These are phyloP conservation scores for Tadarida brasiliensis DNA, from an alignment of 2,797 vertebrate species.

Conservation along the genomic window DNA sequence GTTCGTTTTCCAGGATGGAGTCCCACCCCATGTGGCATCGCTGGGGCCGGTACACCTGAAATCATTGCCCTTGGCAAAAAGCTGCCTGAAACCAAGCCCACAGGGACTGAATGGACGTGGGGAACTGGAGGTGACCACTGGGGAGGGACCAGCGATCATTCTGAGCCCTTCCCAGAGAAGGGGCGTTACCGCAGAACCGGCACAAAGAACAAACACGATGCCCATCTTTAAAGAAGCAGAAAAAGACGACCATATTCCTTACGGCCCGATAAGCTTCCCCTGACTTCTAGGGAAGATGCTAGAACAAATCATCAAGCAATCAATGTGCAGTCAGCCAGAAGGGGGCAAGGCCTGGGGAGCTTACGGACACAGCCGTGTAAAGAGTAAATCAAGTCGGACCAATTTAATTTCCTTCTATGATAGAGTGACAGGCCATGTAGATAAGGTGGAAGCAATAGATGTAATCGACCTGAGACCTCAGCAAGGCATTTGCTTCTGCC, in stretches of 20 bases:
- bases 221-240: conserved; percentile 59
- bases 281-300: conserved; percentile 70
- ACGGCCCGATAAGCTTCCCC: conserved; percentile 61
- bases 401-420: conserved; percentile 84
- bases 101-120: background rate
- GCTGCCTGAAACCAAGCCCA: conserved; percentile 16
- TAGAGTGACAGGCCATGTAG: conserved; percentile 83
- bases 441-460: conserved; percentile 82
- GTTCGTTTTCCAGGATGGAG: background rate
- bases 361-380: conserved; percentile 64
- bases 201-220: background rate
- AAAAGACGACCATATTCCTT: conserved; percentile 62
- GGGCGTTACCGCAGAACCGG: background rate
- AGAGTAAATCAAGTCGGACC: conserved; percentile 79
- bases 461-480: conserved; percentile 78
- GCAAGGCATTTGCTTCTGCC: conserved; percentile 67
- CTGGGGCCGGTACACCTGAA: background rate
- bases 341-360: conserved; percentile 70
- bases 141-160: conserved; percentile 36
- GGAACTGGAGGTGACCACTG: background rate
- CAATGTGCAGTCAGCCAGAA: conserved; percentile 82
- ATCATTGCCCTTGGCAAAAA: conserved; percentile 4
- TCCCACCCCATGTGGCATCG: background rate
- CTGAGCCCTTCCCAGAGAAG: conserved; percentile 15
- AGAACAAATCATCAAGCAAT: conserved; percentile 83